Base-by-base conservation (phyloP, 2,888 invertebrate species). In the Frankliniella fusca region DNA sequence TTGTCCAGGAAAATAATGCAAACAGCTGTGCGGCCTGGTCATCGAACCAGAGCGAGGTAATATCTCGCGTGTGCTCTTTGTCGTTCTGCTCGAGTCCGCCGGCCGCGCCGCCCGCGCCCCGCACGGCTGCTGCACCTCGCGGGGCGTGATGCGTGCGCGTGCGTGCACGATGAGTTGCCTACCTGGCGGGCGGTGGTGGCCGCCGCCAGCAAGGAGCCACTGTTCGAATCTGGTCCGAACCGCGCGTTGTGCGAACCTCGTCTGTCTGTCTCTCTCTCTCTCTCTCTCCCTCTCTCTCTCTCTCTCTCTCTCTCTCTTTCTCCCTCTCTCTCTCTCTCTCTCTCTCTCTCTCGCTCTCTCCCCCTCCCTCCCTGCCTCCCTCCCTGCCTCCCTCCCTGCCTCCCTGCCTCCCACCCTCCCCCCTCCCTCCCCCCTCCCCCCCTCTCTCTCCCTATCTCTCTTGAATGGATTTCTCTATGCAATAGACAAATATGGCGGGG, bases 151-250 rank as follows among this genome's bases (percentile, higher is more conserved):
- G n/a, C 80, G 81, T 28, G 82, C 81, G 48, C 65, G 82, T n/a
- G 81, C 82, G 81, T 82, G 81, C 82, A 79, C 82, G 54, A 83
- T 38, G 82, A 82, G 82, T 83, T 70, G 50, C 81, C 80, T 82
- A 83, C 65, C 20, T 83, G 23, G 81, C 82, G 83, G 82, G 80
- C 48, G 20, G 27, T 12, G 54, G n/a, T 28, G 15, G 15, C 80
- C 48, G 48, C 38, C 80, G 23, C 48, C 12, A n/a, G n/a, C n/a
- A n/a, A n/a, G n/a, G n/a, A n/a, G n/a, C n/a, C n/a, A n/a, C n/a
- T n/a, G n/a, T n/a, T n/a, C n/a, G n/a, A n/a, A n/a, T n/a, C n/a
- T n/a, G n/a, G n/a, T n/a, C n/a, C n/a, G n/a, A n/a, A n/a, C n/a
- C n/a, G n/a, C n/a, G n/a, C n/a, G n/a, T n/a, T n/a, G n/a, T n/a